A percentile compares a stretch with the other conserved stretches of the same genome.
Evolutionary conservation across 2,888 invertebrate species (phyloP).

Genomic region (Plagodis dolabraria): DNA sequence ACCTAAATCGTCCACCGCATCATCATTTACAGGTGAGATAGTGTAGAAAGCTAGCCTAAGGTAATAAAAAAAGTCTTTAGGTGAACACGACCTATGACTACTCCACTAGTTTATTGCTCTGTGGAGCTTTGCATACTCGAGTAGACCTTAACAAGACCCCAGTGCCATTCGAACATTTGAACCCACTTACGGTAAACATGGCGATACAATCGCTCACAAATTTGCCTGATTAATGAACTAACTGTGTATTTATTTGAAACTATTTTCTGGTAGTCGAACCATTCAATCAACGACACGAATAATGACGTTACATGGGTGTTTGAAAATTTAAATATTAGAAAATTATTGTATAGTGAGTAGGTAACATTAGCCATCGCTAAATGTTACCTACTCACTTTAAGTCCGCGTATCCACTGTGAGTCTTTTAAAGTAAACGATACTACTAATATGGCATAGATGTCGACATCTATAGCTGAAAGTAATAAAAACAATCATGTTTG

Average conservation of each 20-base stretch:
- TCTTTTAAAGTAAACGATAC: no score
- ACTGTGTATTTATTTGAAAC: slow-evolving; percentile 13
- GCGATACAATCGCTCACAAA: slow-evolving; percentile 44
- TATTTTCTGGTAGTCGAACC: not conserved
- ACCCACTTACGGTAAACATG: slow-evolving; percentile 60
- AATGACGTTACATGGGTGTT: slow-evolving; percentile 15
- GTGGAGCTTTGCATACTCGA: slow-evolving; percentile 7
- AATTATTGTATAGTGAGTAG: not conserved
- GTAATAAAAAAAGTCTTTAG: no score
- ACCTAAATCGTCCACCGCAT: no score
- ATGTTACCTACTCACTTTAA: slow-evolving; percentile 2
- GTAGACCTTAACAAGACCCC: slow-evolving; percentile 41
- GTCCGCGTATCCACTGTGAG: no score
- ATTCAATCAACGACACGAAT: slow-evolving; percentile 15
- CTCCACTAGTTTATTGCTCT: no score
- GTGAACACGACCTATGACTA: no score
- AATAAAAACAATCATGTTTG: no score
- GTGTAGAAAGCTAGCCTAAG: no score
- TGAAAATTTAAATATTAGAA: slow-evolving; percentile 13
- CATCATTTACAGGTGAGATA: no score
- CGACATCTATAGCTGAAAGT: no score
- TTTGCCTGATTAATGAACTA: slow-evolving; percentile 24
- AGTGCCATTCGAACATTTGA: slow-evolving; percentile 62
- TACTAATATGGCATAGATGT: no score
- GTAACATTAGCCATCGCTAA: slow-evolving; percentile 20